These are phyloP conservation scores for Entomobrya multifasciata DNA, from an alignment of 2,888 invertebrate species.

Conservation along the genomic window DNA sequence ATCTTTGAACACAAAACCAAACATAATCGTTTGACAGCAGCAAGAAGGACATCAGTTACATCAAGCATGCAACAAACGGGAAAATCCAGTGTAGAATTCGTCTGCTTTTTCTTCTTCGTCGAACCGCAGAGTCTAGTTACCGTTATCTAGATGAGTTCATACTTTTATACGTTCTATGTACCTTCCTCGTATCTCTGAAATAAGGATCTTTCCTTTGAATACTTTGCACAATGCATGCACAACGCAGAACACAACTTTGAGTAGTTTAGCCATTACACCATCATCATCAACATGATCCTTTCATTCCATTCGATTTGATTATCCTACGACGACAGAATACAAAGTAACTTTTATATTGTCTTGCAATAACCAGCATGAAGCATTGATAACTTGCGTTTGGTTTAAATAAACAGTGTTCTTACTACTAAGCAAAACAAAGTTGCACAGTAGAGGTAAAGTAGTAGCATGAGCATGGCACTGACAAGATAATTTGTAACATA, in stretches of 20 bases:
- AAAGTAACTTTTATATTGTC: constrained; percentile 19
- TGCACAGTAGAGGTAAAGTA: constrained; percentile 23
- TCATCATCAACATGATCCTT: constrained; percentile 26
- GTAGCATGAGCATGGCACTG: constrained; percentile 20
- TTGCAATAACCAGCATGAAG: neutral
- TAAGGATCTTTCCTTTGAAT: neutral
- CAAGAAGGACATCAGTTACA: constrained; percentile 8
- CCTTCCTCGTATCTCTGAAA: neutral
- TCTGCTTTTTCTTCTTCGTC: constrained; percentile 32
- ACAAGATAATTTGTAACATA: constrained; percentile 14
- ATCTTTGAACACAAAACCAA: neutral
- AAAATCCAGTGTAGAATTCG: constrained; percentile 64
- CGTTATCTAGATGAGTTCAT: constrained; percentile 58
- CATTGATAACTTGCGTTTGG: neutral
- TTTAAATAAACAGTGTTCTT: constrained; percentile 11
- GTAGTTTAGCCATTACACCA: constrained; percentile 21
- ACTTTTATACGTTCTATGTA: neutral
- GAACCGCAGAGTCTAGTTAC: constrained; percentile 62
- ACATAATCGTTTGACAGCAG: constrained; percentile 30
- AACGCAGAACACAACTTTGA: constrained; percentile 20
- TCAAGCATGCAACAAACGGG: constrained; percentile 54
- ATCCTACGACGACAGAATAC: constrained; percentile 17
- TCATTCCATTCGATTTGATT: constrained; percentile 42
- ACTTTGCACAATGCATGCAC: constrained; percentile 8
- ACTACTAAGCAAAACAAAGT: constrained; percentile 9